These are phyloP conservation scores for Psittacula cyanocephala DNA, from an alignment of 2,113 vertebrate genomes.

Conservation along the genomic window DNA sequence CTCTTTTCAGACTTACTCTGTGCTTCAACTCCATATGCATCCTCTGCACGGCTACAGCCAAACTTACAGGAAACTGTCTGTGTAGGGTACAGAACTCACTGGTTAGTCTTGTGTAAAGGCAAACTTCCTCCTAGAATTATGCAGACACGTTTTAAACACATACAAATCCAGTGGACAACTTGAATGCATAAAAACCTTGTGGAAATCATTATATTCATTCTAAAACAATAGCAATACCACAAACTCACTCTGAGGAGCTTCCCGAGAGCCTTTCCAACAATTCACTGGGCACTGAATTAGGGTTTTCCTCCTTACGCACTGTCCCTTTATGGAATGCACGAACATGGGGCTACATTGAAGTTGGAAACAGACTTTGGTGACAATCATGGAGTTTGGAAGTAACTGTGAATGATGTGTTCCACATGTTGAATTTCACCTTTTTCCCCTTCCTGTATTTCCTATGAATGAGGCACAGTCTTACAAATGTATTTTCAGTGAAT, in stretches of 20 bases:
- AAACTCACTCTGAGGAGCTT: neutral
- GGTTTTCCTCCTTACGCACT: neutral
- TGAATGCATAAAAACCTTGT: neutral
- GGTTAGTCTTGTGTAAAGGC: constrained; percentile 4
- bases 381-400: neutral
- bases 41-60: constrained; percentile 62
- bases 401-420: neutral
- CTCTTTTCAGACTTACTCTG: constrained; percentile 53
- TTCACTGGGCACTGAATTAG: neutral
- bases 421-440: neutral
- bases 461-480: neutral
- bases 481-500: neutral
- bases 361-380: neutral
- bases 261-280: neutral
- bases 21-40: constrained; percentile 57
- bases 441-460: neutral
- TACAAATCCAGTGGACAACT: neutral
- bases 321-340: neutral
- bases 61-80: constrained; percentile 67
- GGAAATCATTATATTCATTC: neutral
- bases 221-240: neutral
- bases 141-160: neutral
- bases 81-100: neutral
- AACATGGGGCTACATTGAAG: neutral
- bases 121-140: neutral